phyloP scores from a whole-genome alignment of 2,888 invertebrate genomes.

The Microplitis deprimator region DNA sequence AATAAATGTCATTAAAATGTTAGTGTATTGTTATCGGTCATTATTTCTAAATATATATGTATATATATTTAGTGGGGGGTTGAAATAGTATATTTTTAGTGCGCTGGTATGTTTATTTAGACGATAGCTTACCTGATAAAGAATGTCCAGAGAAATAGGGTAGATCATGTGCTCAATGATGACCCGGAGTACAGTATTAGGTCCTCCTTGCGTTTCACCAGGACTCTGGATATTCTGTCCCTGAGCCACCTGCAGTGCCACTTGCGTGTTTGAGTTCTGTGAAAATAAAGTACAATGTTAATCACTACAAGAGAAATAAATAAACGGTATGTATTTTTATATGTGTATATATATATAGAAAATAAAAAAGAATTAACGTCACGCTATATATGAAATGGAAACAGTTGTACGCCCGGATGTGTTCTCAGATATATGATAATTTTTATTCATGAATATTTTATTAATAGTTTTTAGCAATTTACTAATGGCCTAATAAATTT shows the following conservation, averaged over 20 bases:
- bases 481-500: not conserved
- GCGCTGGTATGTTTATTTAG: no score
- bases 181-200: slow-evolving; percentile 96
- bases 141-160: slow-evolving; percentile 96
- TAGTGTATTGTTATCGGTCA: no score
- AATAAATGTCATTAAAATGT: no score
- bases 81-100: no score
- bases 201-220: slow-evolving; percentile 85
- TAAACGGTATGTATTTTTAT: not conserved
- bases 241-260: slow-evolving; percentile 88
- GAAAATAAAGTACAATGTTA: slow-evolving; percentile 42
- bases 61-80: no score
- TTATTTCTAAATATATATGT: no score
- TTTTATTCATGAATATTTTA: not conserved
- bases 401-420: not conserved
- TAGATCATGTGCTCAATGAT: slow-evolving; percentile 99
- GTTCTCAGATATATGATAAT: not conserved
- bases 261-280: slow-evolving; percentile 80
- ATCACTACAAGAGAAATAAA: not conserved
- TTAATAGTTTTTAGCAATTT: not conserved
- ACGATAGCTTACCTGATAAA: slow-evolving; percentile 80
- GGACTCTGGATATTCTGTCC: slow-evolving; percentile 72
- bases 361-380: not conserved
- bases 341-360: not conserved
- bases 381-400: not conserved